phyloP scores from a whole-genome alignment of 2,113 vertebrate species.

The Nothobranchius kuhntae region DNA sequence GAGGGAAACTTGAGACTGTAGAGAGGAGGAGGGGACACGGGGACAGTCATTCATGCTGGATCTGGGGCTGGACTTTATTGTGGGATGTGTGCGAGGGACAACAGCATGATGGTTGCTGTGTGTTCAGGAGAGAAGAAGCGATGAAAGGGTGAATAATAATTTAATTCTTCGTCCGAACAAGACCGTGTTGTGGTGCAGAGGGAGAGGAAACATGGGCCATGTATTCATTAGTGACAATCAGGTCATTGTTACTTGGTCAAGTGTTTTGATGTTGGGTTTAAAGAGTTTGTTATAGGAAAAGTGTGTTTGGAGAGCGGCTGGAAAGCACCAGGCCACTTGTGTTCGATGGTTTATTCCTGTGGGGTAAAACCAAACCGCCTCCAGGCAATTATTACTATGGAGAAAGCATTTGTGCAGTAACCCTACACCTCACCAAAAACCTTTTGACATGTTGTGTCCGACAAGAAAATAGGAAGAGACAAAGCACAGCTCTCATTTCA shows the following conservation, averaged over 20 bases:
- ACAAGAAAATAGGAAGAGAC: neutral
- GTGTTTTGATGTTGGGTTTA: constrained; percentile 14
- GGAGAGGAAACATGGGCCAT: constrained; percentile 23
- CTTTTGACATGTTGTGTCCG: neutral
- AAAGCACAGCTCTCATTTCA: constrained; percentile 11
- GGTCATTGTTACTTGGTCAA: constrained; percentile 42
- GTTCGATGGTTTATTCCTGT: no score
- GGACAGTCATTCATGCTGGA: constrained; percentile 26
- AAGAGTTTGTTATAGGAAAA: constrained; percentile 8
- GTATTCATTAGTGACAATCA: constrained; percentile 47
- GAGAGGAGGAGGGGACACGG: constrained; percentile 46
- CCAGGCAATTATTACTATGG: neutral
- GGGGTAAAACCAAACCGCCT: neutral
- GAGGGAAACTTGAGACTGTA: constrained; percentile 29
- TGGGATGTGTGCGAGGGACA: constrained; percentile 29
- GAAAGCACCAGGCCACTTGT: neutral
- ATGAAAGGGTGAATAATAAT: constrained; percentile 61
- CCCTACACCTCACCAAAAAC: neutral
- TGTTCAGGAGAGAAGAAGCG: constrained; percentile 47
- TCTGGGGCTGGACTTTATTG: constrained; percentile 21
- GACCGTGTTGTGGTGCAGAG: constrained; percentile 25
- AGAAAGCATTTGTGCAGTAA: neutral
- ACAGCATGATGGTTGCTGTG: constrained; percentile 29
- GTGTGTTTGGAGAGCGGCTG: constrained; percentile 4
- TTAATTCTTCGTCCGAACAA: constrained; percentile 30